Conservation (phyloP, 2,113 vertebrate genomes). For the Sclerurus mexicanus region DNA sequence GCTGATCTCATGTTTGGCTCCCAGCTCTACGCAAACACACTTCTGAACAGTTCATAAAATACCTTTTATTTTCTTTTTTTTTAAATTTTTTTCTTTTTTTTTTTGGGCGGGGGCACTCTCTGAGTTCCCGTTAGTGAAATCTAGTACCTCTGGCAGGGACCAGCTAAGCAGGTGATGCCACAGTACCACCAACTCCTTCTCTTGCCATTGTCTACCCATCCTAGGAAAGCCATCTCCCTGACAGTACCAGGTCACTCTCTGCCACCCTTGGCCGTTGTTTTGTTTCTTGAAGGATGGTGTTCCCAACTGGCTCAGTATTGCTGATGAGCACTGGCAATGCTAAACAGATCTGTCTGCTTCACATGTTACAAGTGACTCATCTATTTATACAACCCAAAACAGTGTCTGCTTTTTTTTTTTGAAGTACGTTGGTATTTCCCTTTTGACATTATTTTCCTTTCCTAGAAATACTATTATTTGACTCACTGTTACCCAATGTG, state of each 20-base stretch:
- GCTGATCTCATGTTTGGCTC: not conserved
- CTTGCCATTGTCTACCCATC: not conserved
- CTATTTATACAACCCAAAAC: not conserved
- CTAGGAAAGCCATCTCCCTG: not conserved
- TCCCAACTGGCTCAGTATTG: not conserved
- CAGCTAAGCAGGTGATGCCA: not conserved
- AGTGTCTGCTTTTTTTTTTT: not conserved
- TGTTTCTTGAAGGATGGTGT: not conserved
- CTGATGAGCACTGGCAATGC: not conserved
- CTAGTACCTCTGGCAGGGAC: not conserved
- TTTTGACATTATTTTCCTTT: not conserved
- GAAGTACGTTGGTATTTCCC: not conserved
- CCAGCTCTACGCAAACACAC: not conserved
- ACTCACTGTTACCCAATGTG: not conserved
- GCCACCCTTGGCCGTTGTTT: not conserved
- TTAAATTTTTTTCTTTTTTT: not conserved
- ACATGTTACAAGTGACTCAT: not conserved
- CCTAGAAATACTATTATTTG: not conserved
- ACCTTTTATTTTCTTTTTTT: too few relatives aligned
- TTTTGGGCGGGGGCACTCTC: not conserved
- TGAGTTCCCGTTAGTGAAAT: not conserved
- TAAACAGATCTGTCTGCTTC: not conserved
- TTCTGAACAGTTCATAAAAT: not conserved
- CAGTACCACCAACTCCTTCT: accelerated
- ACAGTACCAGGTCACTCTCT: not conserved